Evolutionary conservation across 2,888 invertebrate species (phyloP), one percentile per base, ranked within the genome.

Genomic region (Apantesis nais): DNA sequence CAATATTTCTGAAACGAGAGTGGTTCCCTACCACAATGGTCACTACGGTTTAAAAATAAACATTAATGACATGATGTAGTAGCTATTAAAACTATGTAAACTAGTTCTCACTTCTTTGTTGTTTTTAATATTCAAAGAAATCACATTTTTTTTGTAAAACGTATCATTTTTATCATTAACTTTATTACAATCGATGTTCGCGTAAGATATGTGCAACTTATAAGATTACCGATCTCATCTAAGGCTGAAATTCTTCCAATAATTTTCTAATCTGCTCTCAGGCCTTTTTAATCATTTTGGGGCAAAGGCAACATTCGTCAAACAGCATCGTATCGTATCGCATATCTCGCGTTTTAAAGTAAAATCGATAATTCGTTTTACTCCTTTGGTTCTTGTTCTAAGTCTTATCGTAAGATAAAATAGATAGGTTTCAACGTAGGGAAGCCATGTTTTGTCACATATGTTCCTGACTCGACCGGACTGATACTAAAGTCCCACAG

Each of bases 221-320:
- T 78, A 80, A 83, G 77, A 81, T 84, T 83, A 74, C 73, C 77
- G 75, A 82, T 82, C 82, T 80, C 78, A 74, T 85, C 80, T 79
- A 74, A 74, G 78, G 78, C 76, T 80, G 72, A 80, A 81, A 82
- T 78, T 84, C 81, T 84, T 81, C 78, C 84, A 85, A 87, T 88
- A 87, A 86, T 85, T 87, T 87, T 86, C 80, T 86, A 88, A 87
- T 88, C 82, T 78, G 74, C 64, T 80, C 58, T 12, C 39, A 29
- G 80, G 82, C 84, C 84, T 84, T 82, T 81, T 85, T 81, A 84
- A 83, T 85, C 84, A 85, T 70, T 75, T 73, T 62, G 70, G 76
- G 79, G 79, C 77, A 78, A 67, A 72, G 70, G 80, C 75, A 80
- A 85, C 84, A 80, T 81, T 77, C 78, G 71, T 84, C 78, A 78